Percentiles rank a stretch among this genome's conserved stretches.
phyloP scores from a whole-genome alignment of 2,888 invertebrate species.

The Ophion costatus region DNA sequence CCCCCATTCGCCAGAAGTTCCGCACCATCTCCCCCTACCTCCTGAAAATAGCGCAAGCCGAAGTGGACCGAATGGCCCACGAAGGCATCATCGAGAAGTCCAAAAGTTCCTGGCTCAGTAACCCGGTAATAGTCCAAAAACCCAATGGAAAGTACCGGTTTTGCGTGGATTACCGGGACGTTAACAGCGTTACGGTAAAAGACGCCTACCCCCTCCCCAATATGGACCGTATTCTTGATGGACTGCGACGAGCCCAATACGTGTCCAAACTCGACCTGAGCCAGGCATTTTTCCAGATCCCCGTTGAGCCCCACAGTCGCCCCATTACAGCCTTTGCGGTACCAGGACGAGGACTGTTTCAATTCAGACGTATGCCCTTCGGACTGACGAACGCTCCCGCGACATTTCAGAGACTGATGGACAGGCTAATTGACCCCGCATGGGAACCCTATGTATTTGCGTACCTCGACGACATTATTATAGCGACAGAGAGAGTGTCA shows the following conservation, averaged over 20 bases:
- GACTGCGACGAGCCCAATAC: constrained; percentile 6
- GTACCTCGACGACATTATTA: constrained; percentile 11
- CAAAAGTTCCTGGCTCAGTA: constrained; percentile 4
- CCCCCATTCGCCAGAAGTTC: too few species aligned
- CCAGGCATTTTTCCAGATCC: constrained; percentile 6
- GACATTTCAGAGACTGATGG: constrained; percentile 19
- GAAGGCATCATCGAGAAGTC: not conserved
- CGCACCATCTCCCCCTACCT: too few species aligned
- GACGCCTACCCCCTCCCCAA: not conserved
- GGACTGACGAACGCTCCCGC: constrained; percentile 33
- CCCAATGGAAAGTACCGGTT: not conserved
- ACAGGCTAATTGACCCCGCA: not conserved
- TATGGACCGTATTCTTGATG: not conserved
- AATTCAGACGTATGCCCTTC: constrained; percentile 9
- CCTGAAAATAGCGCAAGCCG: too few species aligned
- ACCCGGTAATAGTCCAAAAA: not conserved
- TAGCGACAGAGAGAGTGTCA: not conserved
- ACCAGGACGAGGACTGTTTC: not conserved
- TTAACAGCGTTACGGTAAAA: not conserved
- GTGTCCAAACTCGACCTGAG: constrained; percentile 6
- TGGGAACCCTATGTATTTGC: constrained; percentile 15
- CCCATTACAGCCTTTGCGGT: constrained; percentile 11
- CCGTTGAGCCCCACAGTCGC: not conserved
- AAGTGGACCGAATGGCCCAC: not conserved
- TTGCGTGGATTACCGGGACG: not conserved